Percentiles rank a stretch among this genome's conserved stretches.
These are phyloP conservation scores for Macroglossus sobrinus DNA, from an alignment of 2,113 vertebrate genomes.

Conservation along the genomic window DNA sequence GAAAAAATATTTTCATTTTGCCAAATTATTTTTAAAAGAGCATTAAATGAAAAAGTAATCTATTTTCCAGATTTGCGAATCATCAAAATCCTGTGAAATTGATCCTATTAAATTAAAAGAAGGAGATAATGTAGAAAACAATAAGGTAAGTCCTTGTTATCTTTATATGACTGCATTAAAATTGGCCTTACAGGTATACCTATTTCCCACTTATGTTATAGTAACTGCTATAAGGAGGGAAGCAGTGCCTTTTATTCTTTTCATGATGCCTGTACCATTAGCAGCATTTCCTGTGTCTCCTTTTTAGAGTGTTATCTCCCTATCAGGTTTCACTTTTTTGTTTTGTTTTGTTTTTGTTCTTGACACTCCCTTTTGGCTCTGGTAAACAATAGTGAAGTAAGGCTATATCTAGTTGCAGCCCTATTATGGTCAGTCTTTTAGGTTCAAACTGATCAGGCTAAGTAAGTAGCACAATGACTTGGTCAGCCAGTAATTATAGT, in stretches of 20 bases:
- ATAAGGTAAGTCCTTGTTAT: constrained; percentile 86
- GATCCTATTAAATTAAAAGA: constrained; percentile 96
- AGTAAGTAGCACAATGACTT: background rate
- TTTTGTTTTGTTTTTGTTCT: background rate
- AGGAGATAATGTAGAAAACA: constrained; percentile 94
- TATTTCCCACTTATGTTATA: background rate
- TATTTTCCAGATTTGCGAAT: constrained; percentile 92
- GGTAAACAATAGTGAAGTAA: background rate
- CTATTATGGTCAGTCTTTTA: background rate
- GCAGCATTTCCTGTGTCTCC: background rate
- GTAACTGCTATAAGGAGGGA: background rate
- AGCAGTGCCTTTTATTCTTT: background rate
- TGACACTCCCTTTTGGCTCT: background rate
- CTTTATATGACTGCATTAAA: background rate
- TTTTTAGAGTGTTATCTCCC: constrained; percentile 28
- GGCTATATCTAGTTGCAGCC: background rate
- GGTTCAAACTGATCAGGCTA: background rate
- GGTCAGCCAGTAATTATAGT: background rate
- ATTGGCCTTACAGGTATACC: background rate
- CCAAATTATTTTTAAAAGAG: constrained; percentile 3
- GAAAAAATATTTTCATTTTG: constrained; percentile 12
- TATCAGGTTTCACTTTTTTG: background rate
- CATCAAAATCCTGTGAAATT: constrained; percentile 97
- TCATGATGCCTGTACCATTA: background rate
- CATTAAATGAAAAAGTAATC: constrained; percentile 45